These are phyloP conservation scores for Chaenodraco wilsoni DNA, from an alignment of 2,797 vertebrate species.

Conservation along the genomic window DNA sequence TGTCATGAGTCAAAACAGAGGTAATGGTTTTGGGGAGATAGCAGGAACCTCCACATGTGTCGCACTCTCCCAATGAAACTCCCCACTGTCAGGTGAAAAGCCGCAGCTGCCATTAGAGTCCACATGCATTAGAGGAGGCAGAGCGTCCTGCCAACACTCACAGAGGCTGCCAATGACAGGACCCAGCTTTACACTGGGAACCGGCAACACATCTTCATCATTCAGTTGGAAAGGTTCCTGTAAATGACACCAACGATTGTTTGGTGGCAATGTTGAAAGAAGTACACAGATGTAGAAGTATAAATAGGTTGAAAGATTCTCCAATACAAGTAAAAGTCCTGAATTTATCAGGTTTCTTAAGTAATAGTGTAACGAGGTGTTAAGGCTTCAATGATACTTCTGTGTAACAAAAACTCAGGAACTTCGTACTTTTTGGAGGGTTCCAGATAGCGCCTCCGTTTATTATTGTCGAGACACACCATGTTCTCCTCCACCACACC, in stretches of 20 bases:
- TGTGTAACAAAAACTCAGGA: no score
- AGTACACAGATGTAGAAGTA: no score
- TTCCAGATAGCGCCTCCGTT: no score
- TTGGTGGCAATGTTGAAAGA: background rate
- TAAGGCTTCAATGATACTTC: no score
- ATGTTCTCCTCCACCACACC: no score
- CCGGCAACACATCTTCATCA: slow-evolving; percentile 20
- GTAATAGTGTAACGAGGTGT: no score
- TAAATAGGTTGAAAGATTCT: no score
- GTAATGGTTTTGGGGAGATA: slow-evolving; percentile 25
- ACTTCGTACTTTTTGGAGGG: no score
- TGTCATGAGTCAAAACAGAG: slow-evolving; percentile 41
- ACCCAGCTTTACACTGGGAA: slow-evolving; percentile 20
- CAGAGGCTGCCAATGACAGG: slow-evolving; percentile 17
- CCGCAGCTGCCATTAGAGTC: slow-evolving; percentile 34
- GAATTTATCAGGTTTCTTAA: no score
- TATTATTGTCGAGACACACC: no score
- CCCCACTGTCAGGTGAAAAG: slow-evolving; percentile 43
- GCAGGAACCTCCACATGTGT: slow-evolving; percentile 27
- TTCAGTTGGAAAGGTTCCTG: slow-evolving; percentile 10
- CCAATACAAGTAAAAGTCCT: no score
- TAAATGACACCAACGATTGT: slow-evolving; percentile 28
- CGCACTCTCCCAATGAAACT: slow-evolving; percentile 18
- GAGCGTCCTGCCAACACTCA: slow-evolving; percentile 40
- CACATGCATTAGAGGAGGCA: slow-evolving; percentile 43